phyloP scores from a whole-genome alignment of 2,113 vertebrate genomes.

The Nipponia nippon region DNA sequence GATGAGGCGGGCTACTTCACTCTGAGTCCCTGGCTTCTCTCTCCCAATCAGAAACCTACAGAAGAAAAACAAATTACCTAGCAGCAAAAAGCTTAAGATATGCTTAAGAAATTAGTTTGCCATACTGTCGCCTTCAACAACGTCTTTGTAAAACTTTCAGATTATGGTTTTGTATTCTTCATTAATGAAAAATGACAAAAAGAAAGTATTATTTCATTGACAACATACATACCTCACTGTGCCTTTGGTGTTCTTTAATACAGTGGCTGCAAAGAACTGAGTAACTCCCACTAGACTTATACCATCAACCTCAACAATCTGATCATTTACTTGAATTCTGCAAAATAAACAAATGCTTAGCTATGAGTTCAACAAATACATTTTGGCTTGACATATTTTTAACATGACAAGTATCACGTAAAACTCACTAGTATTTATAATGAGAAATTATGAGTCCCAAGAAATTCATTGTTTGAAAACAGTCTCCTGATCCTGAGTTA shows the following conservation, averaged over 20 bases:
- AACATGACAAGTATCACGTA: not conserved
- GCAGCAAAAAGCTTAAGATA: not conserved
- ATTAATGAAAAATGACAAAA: not conserved
- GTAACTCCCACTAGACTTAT: slow-evolving; percentile 91
- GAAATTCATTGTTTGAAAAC: not conserved
- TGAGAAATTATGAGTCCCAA: not conserved
- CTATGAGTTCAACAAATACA: not conserved
- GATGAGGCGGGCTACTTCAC: slow-evolving; percentile 91
- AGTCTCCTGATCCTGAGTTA: not conserved
- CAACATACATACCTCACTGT: slow-evolving; percentile 80
- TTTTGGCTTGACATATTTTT: not conserved
- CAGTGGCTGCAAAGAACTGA: slow-evolving; percentile 90
- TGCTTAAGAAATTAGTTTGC: not conserved
- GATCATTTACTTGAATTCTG: slow-evolving; percentile 92
- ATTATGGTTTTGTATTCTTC: not conserved
- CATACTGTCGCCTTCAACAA: not conserved
- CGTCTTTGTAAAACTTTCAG: not conserved
- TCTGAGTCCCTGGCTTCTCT: slow-evolving; percentile 88
- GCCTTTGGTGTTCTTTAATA: slow-evolving; percentile 93
- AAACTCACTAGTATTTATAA: not conserved
- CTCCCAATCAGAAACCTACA: slow-evolving; percentile 89
- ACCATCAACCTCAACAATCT: slow-evolving; percentile 92
- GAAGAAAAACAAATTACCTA: not conserved
- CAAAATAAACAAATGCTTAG: slow-evolving; percentile 31
- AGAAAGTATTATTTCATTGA: not conserved